Percentiles rank a stretch among this genome's conserved stretches.
Evolutionary conservation across 2,113 vertebrate species (phyloP).

Genomic region (Hypomesus transpacificus): DNA sequence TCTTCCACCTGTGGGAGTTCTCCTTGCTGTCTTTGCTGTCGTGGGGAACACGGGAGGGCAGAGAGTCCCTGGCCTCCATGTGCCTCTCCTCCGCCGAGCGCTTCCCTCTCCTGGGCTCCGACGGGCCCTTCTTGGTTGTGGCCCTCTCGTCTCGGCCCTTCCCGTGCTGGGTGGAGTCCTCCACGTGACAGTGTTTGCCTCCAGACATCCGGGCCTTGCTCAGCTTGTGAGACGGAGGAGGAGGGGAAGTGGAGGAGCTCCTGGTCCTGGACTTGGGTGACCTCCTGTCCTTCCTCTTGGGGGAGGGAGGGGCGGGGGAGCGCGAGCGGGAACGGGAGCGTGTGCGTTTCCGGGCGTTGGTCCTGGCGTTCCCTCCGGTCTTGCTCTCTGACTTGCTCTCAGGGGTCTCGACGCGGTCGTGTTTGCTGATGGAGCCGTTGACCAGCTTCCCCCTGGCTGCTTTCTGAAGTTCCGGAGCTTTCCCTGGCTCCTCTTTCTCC

Average conservation of each 20-base stretch:
- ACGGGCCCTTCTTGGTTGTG: slow-evolving; percentile 72
- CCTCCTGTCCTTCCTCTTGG: slow-evolving; percentile 86
- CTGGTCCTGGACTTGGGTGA: slow-evolving; percentile 84
- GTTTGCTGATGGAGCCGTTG: slow-evolving; percentile 84
- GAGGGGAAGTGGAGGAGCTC: slow-evolving; percentile 75
- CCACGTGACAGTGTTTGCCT: slow-evolving; percentile 70
- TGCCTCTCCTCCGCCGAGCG: slow-evolving; percentile 79
- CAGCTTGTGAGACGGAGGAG: slow-evolving; percentile 74
- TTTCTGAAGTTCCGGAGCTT: slow-evolving; percentile 62
- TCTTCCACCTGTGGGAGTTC: slow-evolving; percentile 85
- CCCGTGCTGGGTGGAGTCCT: slow-evolving; percentile 63
- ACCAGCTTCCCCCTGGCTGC: slow-evolving; percentile 78
- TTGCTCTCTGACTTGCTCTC: slow-evolving; percentile 34
- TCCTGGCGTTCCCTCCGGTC: slow-evolving; percentile 51
- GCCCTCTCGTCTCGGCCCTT: slow-evolving; percentile 77
- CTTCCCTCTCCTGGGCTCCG: slow-evolving; percentile 80
- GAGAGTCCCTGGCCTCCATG: slow-evolving; percentile 67
- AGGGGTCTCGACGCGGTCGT: slow-evolving; percentile 50
- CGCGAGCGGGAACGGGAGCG: slow-evolving; percentile 85
- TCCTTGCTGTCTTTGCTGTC: slow-evolving; percentile 81
- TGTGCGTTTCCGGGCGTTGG: slow-evolving; percentile 83
- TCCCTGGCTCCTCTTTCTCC: slow-evolving; percentile 51
- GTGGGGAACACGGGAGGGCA: slow-evolving; percentile 69
- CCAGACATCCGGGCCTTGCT: slow-evolving; percentile 74
- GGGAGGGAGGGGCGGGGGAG: slow-evolving; percentile 78